These are phyloP conservation scores for Dicyrtoma fusca DNA, from an alignment of 2,888 invertebrate species.

Conservation along the genomic window DNA sequence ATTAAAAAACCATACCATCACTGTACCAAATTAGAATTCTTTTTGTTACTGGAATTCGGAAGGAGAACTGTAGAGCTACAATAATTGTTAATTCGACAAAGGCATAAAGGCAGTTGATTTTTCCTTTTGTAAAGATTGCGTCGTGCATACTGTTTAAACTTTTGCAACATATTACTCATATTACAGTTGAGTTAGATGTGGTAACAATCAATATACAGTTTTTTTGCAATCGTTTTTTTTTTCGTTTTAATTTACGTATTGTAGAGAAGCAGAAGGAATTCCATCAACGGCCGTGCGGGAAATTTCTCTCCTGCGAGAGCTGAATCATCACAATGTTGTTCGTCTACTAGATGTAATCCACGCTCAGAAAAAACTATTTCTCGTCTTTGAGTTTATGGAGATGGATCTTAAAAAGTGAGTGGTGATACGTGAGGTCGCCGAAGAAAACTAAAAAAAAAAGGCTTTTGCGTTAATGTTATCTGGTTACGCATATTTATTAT, in stretches of 20 bases:
- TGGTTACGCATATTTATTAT: not conserved
- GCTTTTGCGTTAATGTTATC: not conserved
- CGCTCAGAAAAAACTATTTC: conserved; percentile 79
- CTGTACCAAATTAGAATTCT: too few species aligned
- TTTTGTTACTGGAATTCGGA: too few species aligned
- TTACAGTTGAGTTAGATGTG: too few species aligned
- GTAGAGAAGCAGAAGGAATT: conserved; percentile 92
- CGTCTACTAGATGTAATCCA: conserved; percentile 87
- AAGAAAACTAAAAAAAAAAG: not conserved
- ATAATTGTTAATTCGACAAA: too few species aligned
- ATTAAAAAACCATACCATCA: too few species aligned
- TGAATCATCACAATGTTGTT: conserved; percentile 88
- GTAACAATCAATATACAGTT: too few species aligned
- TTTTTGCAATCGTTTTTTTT: not conserved
- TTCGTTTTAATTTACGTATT: conserved; percentile 41
- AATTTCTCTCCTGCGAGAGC: conserved; percentile 87
- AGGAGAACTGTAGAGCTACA: too few species aligned
- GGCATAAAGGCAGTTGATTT: too few species aligned
- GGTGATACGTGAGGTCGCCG: not conserved
- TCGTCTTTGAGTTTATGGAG: conserved; percentile 92
- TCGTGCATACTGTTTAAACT: too few species aligned
- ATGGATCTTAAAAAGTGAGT: conserved; percentile 83
- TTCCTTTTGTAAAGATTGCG: too few species aligned
- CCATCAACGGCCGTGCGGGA: conserved; percentile 97
- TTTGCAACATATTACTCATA: too few species aligned